Evolutionary conservation across 1,140 invertebrate species (phyloP).

Genomic region (Drosophila orena): DNA sequence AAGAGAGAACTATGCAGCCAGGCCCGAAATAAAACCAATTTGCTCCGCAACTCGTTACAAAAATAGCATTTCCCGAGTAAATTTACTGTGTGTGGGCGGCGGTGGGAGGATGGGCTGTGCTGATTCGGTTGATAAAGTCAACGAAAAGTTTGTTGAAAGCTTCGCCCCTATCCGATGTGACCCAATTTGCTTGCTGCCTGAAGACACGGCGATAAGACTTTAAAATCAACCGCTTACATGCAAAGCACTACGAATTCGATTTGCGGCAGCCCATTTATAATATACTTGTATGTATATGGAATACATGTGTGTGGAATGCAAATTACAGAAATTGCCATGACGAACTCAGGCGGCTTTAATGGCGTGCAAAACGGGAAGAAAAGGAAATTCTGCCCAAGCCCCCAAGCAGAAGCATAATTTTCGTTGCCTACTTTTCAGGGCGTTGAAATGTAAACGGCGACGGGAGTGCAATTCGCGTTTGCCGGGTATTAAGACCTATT

Average conservation of each 20-base stretch:
- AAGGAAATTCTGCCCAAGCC: constrained; percentile 10
- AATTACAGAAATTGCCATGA: constrained; percentile 64
- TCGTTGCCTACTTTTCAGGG: constrained; percentile 63
- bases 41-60: constrained; percentile 35
- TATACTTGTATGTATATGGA: neutral
- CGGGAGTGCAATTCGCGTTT: constrained; percentile 70
- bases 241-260: constrained; percentile 49
- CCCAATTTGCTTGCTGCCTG: constrained; percentile 58
- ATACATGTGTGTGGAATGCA: constrained; percentile 22
- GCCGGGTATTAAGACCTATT: constrained; percentile 63
- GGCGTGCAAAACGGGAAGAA: constrained; percentile 34
- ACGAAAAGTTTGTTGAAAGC: constrained; percentile 40
- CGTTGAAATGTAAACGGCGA: constrained; percentile 58
- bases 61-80: constrained; percentile 34
- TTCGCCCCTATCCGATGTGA: constrained; percentile 58
- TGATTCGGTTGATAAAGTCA: constrained; percentile 50
- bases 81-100: constrained; percentile 10
- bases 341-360: constrained; percentile 70
- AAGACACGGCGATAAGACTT: constrained; percentile 59
- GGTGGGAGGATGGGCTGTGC: neutral
- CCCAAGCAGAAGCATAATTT: constrained; percentile 39
- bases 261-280: constrained; percentile 3
- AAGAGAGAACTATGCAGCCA: constrained; percentile 23
- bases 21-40: constrained; percentile 25
- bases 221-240: constrained; percentile 40